Evolutionary conservation across 2,113 vertebrate species (phyloP).

Genomic region (Daboia siamensis): DNA sequence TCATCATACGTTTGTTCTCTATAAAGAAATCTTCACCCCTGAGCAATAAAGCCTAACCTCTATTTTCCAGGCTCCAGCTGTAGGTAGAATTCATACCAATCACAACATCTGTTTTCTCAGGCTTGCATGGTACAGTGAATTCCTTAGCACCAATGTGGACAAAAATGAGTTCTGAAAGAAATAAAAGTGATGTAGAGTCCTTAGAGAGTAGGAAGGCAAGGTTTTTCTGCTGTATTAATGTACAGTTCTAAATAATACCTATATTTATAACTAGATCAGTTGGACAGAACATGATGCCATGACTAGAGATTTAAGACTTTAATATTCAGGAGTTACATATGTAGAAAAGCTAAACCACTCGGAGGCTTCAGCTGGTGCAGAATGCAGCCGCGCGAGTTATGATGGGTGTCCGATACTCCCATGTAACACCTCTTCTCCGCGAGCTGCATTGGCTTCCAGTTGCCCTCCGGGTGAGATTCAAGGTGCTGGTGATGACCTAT

Average conservation of each 20-base stretch:
- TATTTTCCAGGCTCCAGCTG: constrained; percentile 2
- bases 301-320: not conserved
- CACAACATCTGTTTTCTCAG: not conserved
- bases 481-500: no score
- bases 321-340: not conserved
- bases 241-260: not conserved
- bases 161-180: constrained; percentile 17
- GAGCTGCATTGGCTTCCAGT: no score
- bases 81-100: constrained; percentile 7
- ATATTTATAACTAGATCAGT: not conserved
- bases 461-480: no score
- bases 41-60: constrained; percentile 3
- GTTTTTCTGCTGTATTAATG: not conserved
- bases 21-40: not conserved
- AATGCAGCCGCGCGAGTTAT: no score
- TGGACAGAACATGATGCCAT: not conserved
- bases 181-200: not conserved
- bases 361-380: no score
- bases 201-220: not conserved
- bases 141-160: constrained; percentile 5
- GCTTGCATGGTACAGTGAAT: constrained; percentile 3
- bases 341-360: not conserved
- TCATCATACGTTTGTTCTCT: not conserved
- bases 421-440: no score
- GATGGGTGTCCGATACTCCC: no score